Evolutionary conservation across 1,140 invertebrate species (phyloP).

Genomic region (Stratiolaelaps scimitus): DNA sequence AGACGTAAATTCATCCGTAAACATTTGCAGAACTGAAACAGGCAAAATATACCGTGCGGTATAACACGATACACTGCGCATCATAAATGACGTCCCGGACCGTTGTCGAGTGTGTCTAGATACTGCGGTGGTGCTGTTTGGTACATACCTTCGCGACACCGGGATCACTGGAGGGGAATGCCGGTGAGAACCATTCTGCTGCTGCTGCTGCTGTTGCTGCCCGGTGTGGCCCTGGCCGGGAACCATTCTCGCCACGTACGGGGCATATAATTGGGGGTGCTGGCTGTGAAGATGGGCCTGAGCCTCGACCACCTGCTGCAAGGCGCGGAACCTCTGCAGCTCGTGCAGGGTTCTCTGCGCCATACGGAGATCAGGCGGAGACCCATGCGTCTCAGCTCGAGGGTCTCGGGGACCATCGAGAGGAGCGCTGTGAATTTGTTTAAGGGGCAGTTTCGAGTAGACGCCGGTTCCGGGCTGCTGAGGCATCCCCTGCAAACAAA

Average conservation of each 20-base stretch:
- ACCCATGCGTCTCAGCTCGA: neutral
- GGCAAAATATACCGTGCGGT: too few relatives aligned
- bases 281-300: slow-evolving; percentile 19
- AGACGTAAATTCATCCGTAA: too few relatives aligned
- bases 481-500: neutral
- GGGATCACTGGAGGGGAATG: slow-evolving; percentile 16
- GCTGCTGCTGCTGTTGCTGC: too few relatives aligned
- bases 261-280: neutral
- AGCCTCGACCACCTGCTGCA: slow-evolving; percentile 22
- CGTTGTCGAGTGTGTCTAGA: too few relatives aligned
- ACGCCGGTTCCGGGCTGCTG: neutral
- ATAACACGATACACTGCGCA: too few relatives aligned
- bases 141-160: slow-evolving; percentile 1
- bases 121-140: too few relatives aligned
- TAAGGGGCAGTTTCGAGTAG: slow-evolving; percentile 9
- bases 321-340: slow-evolving; percentile 18
- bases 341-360: slow-evolving; percentile 21
- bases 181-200: neutral
- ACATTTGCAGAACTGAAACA: too few relatives aligned
- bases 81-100: too few relatives aligned
- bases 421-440: slow-evolving; percentile 20
- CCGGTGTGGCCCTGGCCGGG: neutral
- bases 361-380: slow-evolving; percentile 6
- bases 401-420: neutral
- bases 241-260: neutral